Base-by-base conservation (phyloP, 1,140 invertebrate species). In the Temnothorax longispinosus region DNA sequence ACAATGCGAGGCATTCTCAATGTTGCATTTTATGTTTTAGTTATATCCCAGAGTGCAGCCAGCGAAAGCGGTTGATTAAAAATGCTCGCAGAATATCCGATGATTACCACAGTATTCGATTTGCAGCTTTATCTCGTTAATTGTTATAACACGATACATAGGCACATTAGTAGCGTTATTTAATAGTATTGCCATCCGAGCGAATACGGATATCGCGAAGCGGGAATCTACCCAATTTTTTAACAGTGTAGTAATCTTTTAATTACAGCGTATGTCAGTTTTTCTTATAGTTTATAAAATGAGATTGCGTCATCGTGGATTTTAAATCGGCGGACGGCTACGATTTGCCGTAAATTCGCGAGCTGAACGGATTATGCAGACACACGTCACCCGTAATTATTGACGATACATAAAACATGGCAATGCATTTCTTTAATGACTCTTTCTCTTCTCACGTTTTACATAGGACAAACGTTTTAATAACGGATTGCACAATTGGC, bases 11-110 rank as follows among this genome's bases (percentile, higher is more conserved):
- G 0, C 13, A 38, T 41, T 18, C 3, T 52, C 0, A 15, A 80
- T 27, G 1, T 54, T 80, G 47, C 1, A 8, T 84, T 52, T 7
- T 58, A 52, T 92, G 67, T 96, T 96, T 75, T 94, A 97, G 97
- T 93, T 97, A 65, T 97, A 97, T 93, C 96, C 96, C 87, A 95
- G 97, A 95, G 96, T 97, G 78, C 95, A 95, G 90, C 96, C 95
- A 89, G 87, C 88, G 64, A 96, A 95, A 88, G 93, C 95, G 93
- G 32, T 81, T 81, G 96, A 96, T 86, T 96, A 93, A 95, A 95
- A 91, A 56, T 64, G 47, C 41, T 77, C 64, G 74, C 88, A 91
- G 80, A 56, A 93, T 91, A 92, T 93, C 87, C 90, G 93, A 93
- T 92, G 88, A 93, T 95, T 94, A 94, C 90, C 92, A 92, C 94